phyloP scores from a whole-genome alignment of 2,797 vertebrate genomes.

The Xerus rutilus region DNA sequence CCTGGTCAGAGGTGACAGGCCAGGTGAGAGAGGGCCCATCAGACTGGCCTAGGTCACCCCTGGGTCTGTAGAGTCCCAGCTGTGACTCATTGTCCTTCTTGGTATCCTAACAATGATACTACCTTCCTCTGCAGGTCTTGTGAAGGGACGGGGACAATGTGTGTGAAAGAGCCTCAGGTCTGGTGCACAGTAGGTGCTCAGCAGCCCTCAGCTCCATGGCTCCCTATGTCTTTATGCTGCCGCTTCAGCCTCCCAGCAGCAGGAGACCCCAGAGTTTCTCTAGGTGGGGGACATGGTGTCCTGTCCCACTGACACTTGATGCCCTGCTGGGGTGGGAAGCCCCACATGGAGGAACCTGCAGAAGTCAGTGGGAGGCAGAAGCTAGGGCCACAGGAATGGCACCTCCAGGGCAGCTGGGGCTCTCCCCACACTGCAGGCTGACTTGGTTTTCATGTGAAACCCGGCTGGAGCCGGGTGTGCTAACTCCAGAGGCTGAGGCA shows the following conservation, averaged over 20 bases:
- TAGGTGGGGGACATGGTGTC: not conserved
- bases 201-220: accelerated
- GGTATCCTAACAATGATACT: not conserved
- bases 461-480: not conserved
- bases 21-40: not conserved
- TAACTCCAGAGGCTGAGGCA: too few relatives aligned
- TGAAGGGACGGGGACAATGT: not conserved
- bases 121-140: not conserved
- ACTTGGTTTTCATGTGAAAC: not conserved
- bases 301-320: not conserved
- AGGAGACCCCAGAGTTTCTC: not conserved
- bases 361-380: not conserved
- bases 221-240: not conserved
- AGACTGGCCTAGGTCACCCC: not conserved
- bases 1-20: not conserved
- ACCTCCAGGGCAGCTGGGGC: not conserved
- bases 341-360: not conserved
- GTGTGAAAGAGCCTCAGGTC: not conserved
- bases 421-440: not conserved
- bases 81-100: not conserved
- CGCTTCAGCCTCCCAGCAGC: not conserved
- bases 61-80: not conserved
- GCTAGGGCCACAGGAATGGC: not conserved
- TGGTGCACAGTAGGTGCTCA: too few relatives aligned
- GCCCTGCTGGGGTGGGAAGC: not conserved